Conservation (phyloP, 2,113 vertebrate genomes). For the Caloenas nicobarica region DNA sequence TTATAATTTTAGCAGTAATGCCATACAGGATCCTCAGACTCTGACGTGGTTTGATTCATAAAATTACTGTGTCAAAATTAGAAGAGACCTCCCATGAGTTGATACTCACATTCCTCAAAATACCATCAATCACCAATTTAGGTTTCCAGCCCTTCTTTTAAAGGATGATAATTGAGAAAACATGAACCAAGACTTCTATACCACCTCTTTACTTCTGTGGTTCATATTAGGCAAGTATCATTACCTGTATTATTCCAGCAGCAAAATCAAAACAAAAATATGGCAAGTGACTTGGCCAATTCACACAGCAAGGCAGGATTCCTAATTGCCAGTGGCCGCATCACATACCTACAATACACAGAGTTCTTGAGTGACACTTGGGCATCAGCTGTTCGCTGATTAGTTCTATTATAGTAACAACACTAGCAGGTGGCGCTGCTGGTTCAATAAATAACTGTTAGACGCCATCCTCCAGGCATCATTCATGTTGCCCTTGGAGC, state of each 20-base stretch:
- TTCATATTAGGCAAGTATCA: not conserved
- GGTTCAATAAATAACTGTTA: not conserved
- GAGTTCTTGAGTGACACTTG: not conserved
- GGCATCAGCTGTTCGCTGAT: not conserved
- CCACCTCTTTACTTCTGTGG: not conserved
- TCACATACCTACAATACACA: not conserved
- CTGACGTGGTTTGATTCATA: not conserved
- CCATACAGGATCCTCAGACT: not conserved
- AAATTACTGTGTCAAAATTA: not conserved
- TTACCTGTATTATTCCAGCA: not conserved
- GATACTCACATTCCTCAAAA: not conserved
- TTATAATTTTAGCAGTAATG: not conserved
- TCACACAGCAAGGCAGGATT: not conserved
- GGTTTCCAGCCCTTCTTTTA: not conserved
- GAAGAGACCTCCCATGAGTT: not conserved
- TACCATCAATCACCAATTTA: not conserved
- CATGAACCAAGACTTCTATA: not conserved
- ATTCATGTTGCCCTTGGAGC: not conserved
- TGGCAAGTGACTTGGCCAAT: not conserved
- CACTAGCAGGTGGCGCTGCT: not conserved
- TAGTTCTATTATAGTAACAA: not conserved
- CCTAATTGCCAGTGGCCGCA: not conserved
- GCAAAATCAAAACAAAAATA: not conserved
- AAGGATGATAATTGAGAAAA: not conserved
- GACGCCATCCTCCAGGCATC: not conserved